Conservation (phyloP, 1,140 invertebrate genomes). For the Fopius arisanus region DNA sequence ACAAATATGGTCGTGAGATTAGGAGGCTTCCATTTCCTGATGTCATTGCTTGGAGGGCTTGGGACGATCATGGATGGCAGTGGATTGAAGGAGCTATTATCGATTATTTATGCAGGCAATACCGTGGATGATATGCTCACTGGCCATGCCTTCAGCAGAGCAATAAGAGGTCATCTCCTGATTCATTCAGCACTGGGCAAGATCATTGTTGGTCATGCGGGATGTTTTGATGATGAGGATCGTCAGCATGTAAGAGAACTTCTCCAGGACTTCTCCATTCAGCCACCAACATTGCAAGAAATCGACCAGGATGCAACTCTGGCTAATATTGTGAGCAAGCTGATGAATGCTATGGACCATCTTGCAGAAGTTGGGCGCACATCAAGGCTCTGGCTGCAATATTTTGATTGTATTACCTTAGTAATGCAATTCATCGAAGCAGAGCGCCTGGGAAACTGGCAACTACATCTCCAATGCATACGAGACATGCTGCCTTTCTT, state of each 20-base stretch:
- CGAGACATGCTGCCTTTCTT: slow-evolving; percentile 43
- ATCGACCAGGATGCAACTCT: neutral
- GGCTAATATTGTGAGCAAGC: slow-evolving; percentile 10
- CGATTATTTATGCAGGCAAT: slow-evolving; percentile 41
- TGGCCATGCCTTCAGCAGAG: slow-evolving; percentile 53
- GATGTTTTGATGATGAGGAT: slow-evolving; percentile 30
- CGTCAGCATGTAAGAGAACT: neutral
- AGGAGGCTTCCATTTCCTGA: slow-evolving; percentile 43
- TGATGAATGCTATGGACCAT: slow-evolving; percentile 40
- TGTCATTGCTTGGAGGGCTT: slow-evolving; percentile 43
- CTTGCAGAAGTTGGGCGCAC: slow-evolving; percentile 4
- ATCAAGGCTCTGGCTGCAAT: slow-evolving; percentile 5
- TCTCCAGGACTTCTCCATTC: neutral
- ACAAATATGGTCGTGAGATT: slow-evolving; percentile 33
- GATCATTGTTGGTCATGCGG: slow-evolving; percentile 45
- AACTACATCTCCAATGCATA: slow-evolving; percentile 19
- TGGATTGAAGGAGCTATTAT: no score
- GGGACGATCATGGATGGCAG: slow-evolving; percentile 41
- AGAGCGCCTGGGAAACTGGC: slow-evolving; percentile 34
- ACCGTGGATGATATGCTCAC: slow-evolving; percentile 50
- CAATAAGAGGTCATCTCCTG: slow-evolving; percentile 54
- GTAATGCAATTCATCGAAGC: slow-evolving; percentile 33
- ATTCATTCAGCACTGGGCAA: slow-evolving; percentile 37
- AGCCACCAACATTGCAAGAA: neutral
- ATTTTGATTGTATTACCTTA: slow-evolving; percentile 26